Evolutionary conservation across 2,888 invertebrate species (phyloP).

Genomic region (Lymantria monacha): DNA sequence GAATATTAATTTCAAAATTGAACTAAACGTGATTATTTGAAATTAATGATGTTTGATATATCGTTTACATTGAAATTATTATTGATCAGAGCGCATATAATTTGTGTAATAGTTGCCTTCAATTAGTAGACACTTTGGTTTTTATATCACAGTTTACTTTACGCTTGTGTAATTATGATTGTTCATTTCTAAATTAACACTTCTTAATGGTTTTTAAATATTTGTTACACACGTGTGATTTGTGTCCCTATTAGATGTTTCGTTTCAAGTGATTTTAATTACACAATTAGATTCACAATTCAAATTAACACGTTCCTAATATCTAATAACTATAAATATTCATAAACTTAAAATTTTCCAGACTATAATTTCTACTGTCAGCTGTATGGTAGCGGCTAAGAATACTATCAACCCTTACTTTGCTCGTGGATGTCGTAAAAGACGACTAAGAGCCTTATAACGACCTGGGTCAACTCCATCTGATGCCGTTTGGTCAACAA

Average conservation of each 20-base stretch:
- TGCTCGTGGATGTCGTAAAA: too few species aligned
- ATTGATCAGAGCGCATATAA: constrained; percentile 10
- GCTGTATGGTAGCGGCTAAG: too few species aligned
- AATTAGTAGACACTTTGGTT: constrained; percentile 13
- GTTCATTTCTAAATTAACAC: constrained; percentile 19
- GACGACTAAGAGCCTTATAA: too few species aligned
- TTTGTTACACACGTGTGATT: constrained; percentile 18
- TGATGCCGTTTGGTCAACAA: too few species aligned
- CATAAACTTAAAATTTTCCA: too few species aligned
- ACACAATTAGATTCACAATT: constrained; percentile 4
- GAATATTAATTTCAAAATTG: constrained; percentile 29
- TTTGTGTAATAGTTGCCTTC: constrained; percentile 8
- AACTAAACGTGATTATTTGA: constrained; percentile 20
- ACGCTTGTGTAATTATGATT: constrained; percentile 17
- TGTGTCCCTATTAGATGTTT: constrained; percentile 5
- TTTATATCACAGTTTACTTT: constrained; percentile 18
- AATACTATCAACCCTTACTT: too few species aligned
- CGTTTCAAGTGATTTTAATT: constrained; percentile 11
- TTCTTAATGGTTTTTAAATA: constrained; percentile 29
- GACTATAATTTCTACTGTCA: too few species aligned
- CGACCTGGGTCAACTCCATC: too few species aligned
- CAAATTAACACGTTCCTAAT: constrained; percentile 10
- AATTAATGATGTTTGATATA: constrained; percentile 7
- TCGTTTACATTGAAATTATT: constrained; percentile 11
- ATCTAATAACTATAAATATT: background rate